Evolutionary conservation across 2,113 vertebrate genomes (phyloP), one percentile per base, ranked within the genome.

Genomic region (Chionodraco myersi): DNA sequence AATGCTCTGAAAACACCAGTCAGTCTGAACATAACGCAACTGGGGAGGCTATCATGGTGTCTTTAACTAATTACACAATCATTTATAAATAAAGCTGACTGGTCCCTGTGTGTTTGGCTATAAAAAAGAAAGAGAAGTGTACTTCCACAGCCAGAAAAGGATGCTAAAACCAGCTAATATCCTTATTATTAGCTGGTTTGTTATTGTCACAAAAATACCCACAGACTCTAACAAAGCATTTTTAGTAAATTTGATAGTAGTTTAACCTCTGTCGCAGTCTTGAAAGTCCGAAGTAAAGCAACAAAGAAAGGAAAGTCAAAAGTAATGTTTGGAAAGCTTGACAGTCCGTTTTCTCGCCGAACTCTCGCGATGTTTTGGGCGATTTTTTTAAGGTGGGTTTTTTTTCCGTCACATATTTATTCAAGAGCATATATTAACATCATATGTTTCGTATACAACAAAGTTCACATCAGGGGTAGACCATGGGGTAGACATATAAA

Each of bases 11-110:
- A 86, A n/a, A 93, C 12, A 52, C 72, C 74, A 5, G 63, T 23
- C 63, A 93, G 73, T n/a, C 87, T 91, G 1, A 94, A 82, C 95
- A 95, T 95, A 48, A 83, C 84, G 2, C 10, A 0, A 1, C 73
- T 1, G 3, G 26, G 1, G 41, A 1, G 48, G 6, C 30, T 6
- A 1, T 0, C 84, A 88, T 82, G 21, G 3, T 34, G 62, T 9
- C 4, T 11, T 48, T 3, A 18, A 45, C 52, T 63, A 14, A 52
- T n/a, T 6, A 59, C 6, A 53, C 47, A 12, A 5, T 47, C 1
- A 21, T 6, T 57, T 1, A 10, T 0, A 10, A 3, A 4, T 6
- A 52, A 47, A 41, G 13, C 10, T 45, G 48, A 54, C 59, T 9
- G 44, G 2, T 54, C 30, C 3, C 2, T 3, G 44, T 5, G 36